Evolutionary conservation across 1,140 invertebrate genomes (phyloP).

Genomic region (Pachypsylla venusta): DNA sequence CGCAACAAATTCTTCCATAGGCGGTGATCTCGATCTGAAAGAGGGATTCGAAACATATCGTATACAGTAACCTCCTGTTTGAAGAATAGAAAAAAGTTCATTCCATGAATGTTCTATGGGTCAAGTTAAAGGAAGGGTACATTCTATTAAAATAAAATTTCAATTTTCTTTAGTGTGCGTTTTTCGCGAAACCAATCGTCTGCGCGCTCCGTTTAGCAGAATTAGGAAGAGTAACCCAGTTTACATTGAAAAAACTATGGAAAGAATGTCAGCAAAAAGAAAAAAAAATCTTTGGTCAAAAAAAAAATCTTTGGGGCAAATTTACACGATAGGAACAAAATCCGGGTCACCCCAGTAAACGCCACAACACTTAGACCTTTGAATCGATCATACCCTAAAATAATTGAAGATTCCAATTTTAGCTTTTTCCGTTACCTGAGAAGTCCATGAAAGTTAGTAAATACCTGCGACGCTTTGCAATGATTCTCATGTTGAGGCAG

Average conservation of each 20-base stretch:
- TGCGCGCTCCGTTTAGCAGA: conserved; percentile 14
- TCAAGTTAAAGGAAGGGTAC: conserved; percentile 3
- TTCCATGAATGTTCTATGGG: not conserved
- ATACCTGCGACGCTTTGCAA: conserved; percentile 22
- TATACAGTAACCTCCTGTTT: too few relatives aligned
- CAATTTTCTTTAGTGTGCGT: not conserved
- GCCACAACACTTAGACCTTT: too few relatives aligned
- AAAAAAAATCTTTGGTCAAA: too few relatives aligned
- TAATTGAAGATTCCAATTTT: too few relatives aligned
- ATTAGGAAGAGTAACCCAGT: not conserved
- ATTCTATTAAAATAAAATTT: not conserved
- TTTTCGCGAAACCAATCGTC: conserved; percentile 17
- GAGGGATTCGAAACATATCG: not conserved
- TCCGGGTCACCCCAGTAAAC: too few relatives aligned
- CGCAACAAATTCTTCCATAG: conserved; percentile 56
- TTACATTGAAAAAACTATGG: too few relatives aligned
- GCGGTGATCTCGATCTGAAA: conserved; percentile 34
- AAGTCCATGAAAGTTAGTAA: too few relatives aligned
- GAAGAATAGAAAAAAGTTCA: not conserved
- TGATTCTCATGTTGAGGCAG: conserved; percentile 16
- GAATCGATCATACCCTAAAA: too few relatives aligned
- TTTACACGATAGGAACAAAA: too few relatives aligned
- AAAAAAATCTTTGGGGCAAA: too few relatives aligned
- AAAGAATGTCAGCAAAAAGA: too few relatives aligned
- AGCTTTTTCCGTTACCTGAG: too few relatives aligned